These are phyloP conservation scores for Serrognathus titanus DNA, from an alignment of 2,888 invertebrate species.

Conservation along the genomic window DNA sequence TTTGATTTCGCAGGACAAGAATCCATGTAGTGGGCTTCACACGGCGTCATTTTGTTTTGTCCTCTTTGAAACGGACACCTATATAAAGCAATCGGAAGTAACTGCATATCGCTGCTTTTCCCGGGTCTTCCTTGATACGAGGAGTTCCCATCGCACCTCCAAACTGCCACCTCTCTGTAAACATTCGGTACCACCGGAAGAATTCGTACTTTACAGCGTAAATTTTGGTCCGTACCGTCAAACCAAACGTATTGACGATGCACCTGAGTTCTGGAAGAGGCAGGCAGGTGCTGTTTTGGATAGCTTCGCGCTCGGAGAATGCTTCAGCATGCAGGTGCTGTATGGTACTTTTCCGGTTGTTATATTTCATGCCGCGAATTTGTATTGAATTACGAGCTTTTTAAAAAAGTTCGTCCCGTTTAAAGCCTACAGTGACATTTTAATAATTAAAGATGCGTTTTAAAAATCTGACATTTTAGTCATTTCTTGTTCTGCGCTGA, in stretches of 20 bases:
- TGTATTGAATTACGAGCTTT: no score
- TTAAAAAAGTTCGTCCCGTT: no score
- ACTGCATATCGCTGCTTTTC: conserved; percentile 69
- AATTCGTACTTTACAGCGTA: conserved; percentile 68
- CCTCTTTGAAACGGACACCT: conserved; percentile 77
- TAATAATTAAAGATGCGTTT: not conserved
- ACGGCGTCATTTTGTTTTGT: conserved; percentile 69
- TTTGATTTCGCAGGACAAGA: conserved; percentile 55
- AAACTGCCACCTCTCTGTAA: conserved; percentile 63
- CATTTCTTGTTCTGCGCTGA: no score
- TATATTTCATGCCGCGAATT: not conserved
- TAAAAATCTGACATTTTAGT: no score
- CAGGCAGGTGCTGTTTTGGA: conserved; percentile 55
- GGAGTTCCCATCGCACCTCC: conserved; percentile 75
- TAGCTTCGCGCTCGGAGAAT: conserved; percentile 41
- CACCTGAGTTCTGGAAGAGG: conserved; percentile 57
- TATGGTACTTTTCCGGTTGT: not conserved
- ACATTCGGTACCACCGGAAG: conserved; percentile 61
- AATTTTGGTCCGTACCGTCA: conserved; percentile 68
- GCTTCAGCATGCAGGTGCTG: conserved; percentile 21
- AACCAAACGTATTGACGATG: conserved; percentile 72
- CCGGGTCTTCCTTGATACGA: conserved; percentile 65
- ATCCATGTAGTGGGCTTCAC: conserved; percentile 70
- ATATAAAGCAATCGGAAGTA: conserved; percentile 75
- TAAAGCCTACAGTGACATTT: not conserved